Evolutionary conservation across 2,888 invertebrate species (phyloP).

Genomic region (Eupeodes latifasciatus): DNA sequence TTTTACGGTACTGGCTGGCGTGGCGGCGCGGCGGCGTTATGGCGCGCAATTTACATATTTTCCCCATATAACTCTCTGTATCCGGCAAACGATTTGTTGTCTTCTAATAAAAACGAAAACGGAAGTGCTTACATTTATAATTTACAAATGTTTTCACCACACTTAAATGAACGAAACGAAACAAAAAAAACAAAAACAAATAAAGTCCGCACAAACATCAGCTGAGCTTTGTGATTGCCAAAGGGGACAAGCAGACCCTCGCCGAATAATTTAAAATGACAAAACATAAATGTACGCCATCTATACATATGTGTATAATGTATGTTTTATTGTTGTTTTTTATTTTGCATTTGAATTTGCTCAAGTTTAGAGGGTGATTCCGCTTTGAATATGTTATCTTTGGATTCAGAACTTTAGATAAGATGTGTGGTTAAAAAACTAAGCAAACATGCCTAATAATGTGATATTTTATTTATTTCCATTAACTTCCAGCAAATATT

Average conservation of each 20-base stretch:
- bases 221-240: constrained; percentile 16
- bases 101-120: constrained; percentile 45
- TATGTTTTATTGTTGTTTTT: constrained; percentile 34
- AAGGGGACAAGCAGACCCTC: constrained; percentile 46
- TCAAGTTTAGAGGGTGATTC: constrained; percentile 50
- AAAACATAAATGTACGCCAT: constrained; percentile 56
- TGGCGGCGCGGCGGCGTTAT: too few relatives aligned
- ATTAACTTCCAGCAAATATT: too few relatives aligned
- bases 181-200: background rate
- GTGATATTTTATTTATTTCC: too few relatives aligned
- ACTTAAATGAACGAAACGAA: constrained; percentile 13
- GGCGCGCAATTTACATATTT: constrained; percentile 11
- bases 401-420: too few relatives aligned
- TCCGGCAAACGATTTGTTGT: constrained; percentile 60
- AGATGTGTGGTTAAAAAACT: too few relatives aligned
- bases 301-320: background rate
- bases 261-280: constrained; percentile 73
- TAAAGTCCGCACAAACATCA: constrained; percentile 30
- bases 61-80: constrained; percentile 12
- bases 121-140: constrained; percentile 72
- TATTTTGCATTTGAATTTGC: constrained; percentile 50
- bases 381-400: background rate
- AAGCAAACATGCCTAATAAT: too few relatives aligned
- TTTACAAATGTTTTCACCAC: constrained; percentile 74
- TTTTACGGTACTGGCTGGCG: background rate